phyloP scores from a whole-genome alignment of 2,113 vertebrate genomes.

The Crotophaga sulcirostris region DNA sequence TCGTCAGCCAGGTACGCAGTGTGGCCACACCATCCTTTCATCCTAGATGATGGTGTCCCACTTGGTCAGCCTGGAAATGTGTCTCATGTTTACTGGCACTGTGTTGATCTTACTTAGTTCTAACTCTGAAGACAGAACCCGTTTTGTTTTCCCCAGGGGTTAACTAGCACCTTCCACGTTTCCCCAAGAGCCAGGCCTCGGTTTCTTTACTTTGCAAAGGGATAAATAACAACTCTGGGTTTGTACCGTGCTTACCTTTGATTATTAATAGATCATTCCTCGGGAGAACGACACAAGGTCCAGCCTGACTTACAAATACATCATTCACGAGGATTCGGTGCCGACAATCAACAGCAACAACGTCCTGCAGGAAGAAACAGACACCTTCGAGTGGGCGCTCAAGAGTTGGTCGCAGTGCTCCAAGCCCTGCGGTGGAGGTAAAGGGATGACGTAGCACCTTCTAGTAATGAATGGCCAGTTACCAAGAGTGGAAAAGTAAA shows the following conservation, averaged over 20 bases:
- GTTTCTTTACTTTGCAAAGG: not conserved
- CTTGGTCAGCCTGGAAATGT: not conserved
- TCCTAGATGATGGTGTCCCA: not conserved
- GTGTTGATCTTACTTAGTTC: not conserved
- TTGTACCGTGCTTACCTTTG: not conserved
- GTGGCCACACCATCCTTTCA: not conserved
- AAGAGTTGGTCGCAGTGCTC: slow-evolving; percentile 98
- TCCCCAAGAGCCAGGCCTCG: not conserved
- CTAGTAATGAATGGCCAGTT: too few relatives aligned
- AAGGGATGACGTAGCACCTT: not conserved
- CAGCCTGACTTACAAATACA: slow-evolving; percentile 93
- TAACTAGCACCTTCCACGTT: not conserved
- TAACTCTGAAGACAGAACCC: not conserved
- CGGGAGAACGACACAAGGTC: slow-evolving; percentile 91
- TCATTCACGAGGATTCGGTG: slow-evolving; percentile 94
- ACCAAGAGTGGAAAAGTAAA: not conserved
- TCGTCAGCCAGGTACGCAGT: not conserved
- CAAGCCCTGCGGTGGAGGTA: slow-evolving; percentile 93
- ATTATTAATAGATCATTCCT: slow-evolving; percentile 86
- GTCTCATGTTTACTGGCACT: not conserved
- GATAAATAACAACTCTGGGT: not conserved
- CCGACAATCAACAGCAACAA: slow-evolving; percentile 94
- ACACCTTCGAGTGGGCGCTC: slow-evolving; percentile 92
- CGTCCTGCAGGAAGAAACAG: slow-evolving; percentile 90
- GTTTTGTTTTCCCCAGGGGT: accelerated